These are phyloP conservation scores for Abramis brama DNA, from an alignment of 2,113 vertebrate genomes.

Conservation along the genomic window DNA sequence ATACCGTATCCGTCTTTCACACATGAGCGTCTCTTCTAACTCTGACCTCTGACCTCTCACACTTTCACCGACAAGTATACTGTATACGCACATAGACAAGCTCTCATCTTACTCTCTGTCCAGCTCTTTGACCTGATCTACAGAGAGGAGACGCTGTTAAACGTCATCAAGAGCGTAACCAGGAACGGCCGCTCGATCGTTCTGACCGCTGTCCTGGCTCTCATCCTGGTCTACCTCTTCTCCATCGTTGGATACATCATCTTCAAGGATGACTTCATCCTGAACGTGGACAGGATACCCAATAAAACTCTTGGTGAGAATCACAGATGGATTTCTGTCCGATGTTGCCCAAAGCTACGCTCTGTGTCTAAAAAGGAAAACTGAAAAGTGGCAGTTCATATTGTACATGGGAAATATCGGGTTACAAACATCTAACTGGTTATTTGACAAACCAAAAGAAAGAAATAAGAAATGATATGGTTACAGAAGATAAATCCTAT, in stretches of 20 bases:
- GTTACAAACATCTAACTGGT: not conserved
- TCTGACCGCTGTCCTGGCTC: conserved; percentile 92
- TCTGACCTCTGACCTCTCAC: not conserved
- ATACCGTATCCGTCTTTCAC: not conserved
- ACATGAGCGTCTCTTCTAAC: not conserved
- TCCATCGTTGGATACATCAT: conserved; percentile 98
- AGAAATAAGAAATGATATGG: not conserved
- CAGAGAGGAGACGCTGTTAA: conserved; percentile 94
- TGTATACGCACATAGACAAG: not conserved
- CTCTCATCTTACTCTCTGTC: not conserved
- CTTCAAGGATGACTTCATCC: conserved; percentile 98
- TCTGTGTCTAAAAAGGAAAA: not conserved
- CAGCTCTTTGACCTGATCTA: conserved; percentile 98
- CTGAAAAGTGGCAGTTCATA: not conserved
- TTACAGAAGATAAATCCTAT: not conserved
- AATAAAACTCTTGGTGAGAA: conserved; percentile 85
- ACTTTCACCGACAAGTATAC: not conserved
- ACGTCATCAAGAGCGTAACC: conserved; percentile 98
- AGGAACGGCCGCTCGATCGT: conserved; percentile 98
- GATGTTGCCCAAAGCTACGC: not conserved
- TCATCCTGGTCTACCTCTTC: conserved; percentile 99
- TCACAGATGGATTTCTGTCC: not conserved
- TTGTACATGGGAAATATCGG: not conserved
- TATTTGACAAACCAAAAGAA: not conserved
- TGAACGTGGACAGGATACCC: conserved; percentile 93